phyloP scores from a whole-genome alignment of 2,113 vertebrate genomes.

The Ammodytes dubius region DNA sequence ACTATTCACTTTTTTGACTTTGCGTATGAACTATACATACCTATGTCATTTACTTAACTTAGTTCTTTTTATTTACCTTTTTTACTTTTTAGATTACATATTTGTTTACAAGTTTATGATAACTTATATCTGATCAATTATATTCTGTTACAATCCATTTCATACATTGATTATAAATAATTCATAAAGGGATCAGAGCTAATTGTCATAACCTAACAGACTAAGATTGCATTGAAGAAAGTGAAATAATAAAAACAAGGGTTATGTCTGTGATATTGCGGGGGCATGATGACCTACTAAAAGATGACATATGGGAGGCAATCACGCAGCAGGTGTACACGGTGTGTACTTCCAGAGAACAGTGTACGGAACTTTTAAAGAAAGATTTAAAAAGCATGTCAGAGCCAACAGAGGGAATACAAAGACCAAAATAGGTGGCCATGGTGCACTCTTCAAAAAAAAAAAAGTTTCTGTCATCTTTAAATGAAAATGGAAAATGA shows the following conservation, averaged over 20 bases:
- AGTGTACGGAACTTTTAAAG: conserved; percentile 19
- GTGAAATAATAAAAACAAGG: not conserved
- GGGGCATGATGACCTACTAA: conserved; percentile 43
- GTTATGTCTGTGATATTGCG: conserved; percentile 2
- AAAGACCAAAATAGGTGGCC: conserved; percentile 21
- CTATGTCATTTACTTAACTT: too few relatives aligned
- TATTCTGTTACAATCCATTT: not conserved
- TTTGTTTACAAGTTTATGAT: not conserved
- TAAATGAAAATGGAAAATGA: not conserved
- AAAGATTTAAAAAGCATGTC: conserved; percentile 28
- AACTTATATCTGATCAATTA: too few relatives aligned
- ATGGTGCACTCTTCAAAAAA: not conserved
- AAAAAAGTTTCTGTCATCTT: conserved; percentile 26
- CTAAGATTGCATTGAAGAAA: not conserved
- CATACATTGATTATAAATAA: not conserved
- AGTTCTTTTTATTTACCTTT: not conserved
- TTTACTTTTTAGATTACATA: not conserved
- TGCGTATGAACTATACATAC: not conserved
- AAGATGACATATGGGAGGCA: conserved; percentile 41
- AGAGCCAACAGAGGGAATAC: conserved; percentile 26
- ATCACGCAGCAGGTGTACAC: conserved; percentile 34
- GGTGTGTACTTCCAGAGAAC: conserved; percentile 18
- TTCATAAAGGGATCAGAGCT: too few relatives aligned
- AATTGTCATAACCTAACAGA: not conserved
- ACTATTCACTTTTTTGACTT: not conserved